phyloP scores from a whole-genome alignment of 2,888 invertebrate genomes.

The Volucella inanis region DNA sequence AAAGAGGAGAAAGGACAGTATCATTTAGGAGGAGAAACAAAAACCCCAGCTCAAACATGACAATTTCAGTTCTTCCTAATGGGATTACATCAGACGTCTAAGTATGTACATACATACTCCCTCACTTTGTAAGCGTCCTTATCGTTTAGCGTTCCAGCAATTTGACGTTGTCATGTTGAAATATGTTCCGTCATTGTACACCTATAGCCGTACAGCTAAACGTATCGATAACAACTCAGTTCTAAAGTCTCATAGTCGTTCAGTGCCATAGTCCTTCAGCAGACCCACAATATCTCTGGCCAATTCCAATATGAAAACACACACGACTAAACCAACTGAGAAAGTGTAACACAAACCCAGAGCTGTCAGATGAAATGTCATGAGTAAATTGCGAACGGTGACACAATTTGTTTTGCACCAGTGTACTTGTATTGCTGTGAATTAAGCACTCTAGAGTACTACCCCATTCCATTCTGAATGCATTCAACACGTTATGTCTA shows the following conservation, averaged over 20 bases:
- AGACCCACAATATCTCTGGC: neutral
- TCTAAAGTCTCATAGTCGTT: neutral
- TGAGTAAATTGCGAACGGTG: constrained; percentile 62
- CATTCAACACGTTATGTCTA: constrained; percentile 62
- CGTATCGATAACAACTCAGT: constrained; percentile 32
- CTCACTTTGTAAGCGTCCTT: constrained; percentile 1
- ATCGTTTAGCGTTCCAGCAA: constrained; percentile 28
- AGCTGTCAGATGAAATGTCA: constrained; percentile 61
- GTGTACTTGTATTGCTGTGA: constrained; percentile 26
- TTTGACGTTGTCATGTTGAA: constrained; percentile 37
- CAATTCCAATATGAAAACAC: neutral
- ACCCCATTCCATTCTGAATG: constrained; percentile 34
- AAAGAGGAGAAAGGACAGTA: neutral
- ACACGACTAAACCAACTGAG: neutral
- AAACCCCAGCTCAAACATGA: neutral
- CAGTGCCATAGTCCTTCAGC: too few species aligned
- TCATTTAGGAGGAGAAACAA: neutral
- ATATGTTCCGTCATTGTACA: constrained; percentile 21
- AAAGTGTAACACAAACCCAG: constrained; percentile 36
- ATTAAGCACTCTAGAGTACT: constrained; percentile 42
- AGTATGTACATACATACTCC: too few species aligned
- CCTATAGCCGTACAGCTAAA: constrained; percentile 37
- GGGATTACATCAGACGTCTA: neutral
- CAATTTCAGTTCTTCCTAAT: constrained; percentile 12
- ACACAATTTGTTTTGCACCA: constrained; percentile 60